Evolutionary conservation across 1,140 invertebrate genomes (phyloP).

Genomic region (Asobara japonica): DNA sequence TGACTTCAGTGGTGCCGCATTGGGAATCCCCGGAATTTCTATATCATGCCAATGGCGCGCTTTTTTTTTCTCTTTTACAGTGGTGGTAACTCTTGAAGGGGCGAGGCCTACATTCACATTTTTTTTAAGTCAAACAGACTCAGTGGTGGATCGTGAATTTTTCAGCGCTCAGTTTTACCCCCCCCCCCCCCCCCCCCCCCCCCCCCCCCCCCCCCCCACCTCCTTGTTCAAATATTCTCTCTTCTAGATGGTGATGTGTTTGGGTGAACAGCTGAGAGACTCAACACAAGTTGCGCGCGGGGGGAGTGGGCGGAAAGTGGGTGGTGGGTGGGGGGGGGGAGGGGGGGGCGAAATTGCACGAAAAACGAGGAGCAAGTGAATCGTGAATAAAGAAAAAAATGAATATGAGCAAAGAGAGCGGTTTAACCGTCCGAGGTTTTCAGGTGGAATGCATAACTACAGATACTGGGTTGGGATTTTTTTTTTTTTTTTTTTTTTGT

Average conservation of each 20-base stretch:
- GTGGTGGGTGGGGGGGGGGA: background rate
- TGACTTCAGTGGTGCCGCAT: no score
- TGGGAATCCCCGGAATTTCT: no score
- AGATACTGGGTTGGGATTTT: background rate
- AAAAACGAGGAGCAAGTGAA: conserved; percentile 12
- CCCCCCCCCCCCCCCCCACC: background rate
- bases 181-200: background rate
- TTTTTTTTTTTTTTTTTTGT: background rate
- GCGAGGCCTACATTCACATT: background rate
- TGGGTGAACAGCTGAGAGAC: conserved; percentile 19
- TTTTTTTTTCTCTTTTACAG: background rate
- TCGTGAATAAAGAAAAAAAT: conserved; percentile 11
- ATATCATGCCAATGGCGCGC: no score
- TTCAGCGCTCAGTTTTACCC: conserved; percentile 33
- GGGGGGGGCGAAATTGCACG: background rate
- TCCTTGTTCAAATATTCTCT: conserved; percentile 35
- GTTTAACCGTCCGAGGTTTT: conserved; percentile 24
- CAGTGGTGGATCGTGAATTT: conserved; percentile 21
- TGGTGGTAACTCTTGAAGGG: background rate
- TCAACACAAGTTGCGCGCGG: background rate
- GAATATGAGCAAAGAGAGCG: conserved; percentile 15
- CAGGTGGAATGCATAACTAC: conserved; percentile 29
- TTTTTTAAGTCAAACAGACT: conserved; percentile 2
- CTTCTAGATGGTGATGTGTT: conserved; percentile 10
- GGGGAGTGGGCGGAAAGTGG: no score